These are phyloP conservation scores for Phrynocephalus vlangalii DNA, from an alignment of 2,797 vertebrate genomes.

Conservation along the genomic window DNA sequence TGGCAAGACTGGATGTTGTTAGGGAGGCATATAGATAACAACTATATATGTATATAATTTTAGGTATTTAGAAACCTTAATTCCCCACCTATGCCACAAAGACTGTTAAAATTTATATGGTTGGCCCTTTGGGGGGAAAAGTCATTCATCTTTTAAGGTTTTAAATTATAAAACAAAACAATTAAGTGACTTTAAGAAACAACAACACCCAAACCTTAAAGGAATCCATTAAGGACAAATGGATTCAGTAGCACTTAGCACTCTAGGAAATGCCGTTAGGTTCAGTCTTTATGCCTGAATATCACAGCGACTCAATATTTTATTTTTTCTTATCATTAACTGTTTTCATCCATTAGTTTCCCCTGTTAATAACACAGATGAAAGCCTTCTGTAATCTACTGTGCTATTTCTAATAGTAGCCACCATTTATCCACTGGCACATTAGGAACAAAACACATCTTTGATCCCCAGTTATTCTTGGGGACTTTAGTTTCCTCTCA, in stretches of 20 bases:
- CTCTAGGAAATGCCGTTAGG: neutral
- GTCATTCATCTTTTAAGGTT: neutral
- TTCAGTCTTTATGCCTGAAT: neutral
- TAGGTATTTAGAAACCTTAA: no score
- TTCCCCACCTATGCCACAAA: neutral
- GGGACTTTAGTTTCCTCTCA: no score
- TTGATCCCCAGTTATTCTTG: neutral
- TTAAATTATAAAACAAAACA: slow-evolving; percentile 2
- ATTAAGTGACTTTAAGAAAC: neutral
- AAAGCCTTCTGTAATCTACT: neutral
- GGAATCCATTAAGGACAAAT: neutral
- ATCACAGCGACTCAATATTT: no score
- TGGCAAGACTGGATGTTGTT: no score
- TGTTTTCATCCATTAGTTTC: neutral
- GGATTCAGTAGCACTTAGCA: neutral
- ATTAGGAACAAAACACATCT: neutral
- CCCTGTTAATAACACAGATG: neutral
- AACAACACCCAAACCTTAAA: neutral
- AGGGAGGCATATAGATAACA: neutral
- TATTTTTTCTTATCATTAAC: neutral
- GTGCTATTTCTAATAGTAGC: neutral
- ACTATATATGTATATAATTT: neutral
- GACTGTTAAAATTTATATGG: neutral
- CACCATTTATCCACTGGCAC: no score
- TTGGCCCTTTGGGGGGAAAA: neutral